phyloP scores from a whole-genome alignment of 2,888 invertebrate species.

The Pemphredon lugubris region DNA sequence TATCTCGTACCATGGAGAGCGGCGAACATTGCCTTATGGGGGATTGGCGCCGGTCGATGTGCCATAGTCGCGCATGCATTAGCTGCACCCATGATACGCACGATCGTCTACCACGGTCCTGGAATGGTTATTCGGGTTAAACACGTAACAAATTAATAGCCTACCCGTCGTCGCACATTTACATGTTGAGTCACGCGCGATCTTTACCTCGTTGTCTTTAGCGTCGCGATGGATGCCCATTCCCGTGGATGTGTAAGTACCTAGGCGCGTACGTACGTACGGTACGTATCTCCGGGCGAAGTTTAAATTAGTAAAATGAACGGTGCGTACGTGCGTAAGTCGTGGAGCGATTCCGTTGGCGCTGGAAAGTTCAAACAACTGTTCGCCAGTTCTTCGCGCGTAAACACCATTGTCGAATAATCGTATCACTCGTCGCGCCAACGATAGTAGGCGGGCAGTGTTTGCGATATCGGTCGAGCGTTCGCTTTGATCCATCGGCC shows the following conservation, averaged over 20 bases:
- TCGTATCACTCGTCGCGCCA: no score
- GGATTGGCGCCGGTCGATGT: conserved; percentile 52
- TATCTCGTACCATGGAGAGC: conserved; percentile 12
- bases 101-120: conserved; percentile 51
- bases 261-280: neutral
- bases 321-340: no score
- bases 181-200: conserved; percentile 62
- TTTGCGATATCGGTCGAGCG: no score
- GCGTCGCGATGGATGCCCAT: neutral
- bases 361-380: no score
- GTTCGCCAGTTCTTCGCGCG: no score
- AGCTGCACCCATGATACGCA: conserved; percentile 40
- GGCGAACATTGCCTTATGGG: conserved; percentile 51
- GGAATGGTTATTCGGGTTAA: conserved; percentile 69
- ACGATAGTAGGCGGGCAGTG: no score
- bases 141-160: conserved; percentile 67
- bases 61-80: conserved; percentile 44
- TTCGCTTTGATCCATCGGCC: no score
- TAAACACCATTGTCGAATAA: no score
- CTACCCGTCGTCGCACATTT: conserved; percentile 61
- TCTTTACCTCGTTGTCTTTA: neutral
- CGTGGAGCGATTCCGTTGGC: no score
- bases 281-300: no score
- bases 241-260: neutral
- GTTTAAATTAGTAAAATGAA: no score